Evolutionary conservation across 1,140 invertebrate species (phyloP).

Genomic region (Bombus fervidus): DNA sequence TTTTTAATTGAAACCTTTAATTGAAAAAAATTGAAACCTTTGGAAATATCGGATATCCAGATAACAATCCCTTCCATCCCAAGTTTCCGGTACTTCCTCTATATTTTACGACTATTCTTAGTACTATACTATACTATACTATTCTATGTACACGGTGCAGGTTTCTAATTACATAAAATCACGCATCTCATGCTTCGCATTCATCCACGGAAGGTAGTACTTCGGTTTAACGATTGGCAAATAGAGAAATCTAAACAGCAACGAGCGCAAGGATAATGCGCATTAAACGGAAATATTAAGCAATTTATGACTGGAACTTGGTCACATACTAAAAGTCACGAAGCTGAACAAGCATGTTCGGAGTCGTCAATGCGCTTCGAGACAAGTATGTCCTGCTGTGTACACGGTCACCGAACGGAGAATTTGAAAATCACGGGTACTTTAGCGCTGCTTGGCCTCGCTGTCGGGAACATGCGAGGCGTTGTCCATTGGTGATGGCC

Average conservation of each 20-base stretch:
- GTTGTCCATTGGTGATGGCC: constrained; percentile 40
- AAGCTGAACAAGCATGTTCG: constrained; percentile 6
- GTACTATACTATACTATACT: too few species aligned
- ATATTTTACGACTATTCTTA: neutral
- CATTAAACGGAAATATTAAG: neutral
- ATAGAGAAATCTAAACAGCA: constrained; percentile 2
- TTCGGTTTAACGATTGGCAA: neutral
- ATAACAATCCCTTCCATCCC: neutral
- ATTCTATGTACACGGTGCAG: neutral
- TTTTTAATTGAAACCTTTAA: too few species aligned
- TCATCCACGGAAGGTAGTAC: too few species aligned
- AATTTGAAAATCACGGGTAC: constrained; percentile 42
- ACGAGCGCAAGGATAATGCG: neutral
- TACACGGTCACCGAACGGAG: neutral
- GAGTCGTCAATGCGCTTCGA: neutral
- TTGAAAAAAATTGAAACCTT: too few species aligned
- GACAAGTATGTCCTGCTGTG: constrained; percentile 35
- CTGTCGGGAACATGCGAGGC: constrained; percentile 37
- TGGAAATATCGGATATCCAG: too few species aligned
- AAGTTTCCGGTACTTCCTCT: neutral
- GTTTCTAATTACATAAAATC: neutral
- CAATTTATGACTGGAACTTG: constrained; percentile 3
- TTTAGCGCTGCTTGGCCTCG: constrained; percentile 1
- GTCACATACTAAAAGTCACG: neutral
- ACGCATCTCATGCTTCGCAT: neutral